Base-by-base conservation (phyloP, 2,888 invertebrate genomes). In the Oegoconia quadripuncta region DNA sequence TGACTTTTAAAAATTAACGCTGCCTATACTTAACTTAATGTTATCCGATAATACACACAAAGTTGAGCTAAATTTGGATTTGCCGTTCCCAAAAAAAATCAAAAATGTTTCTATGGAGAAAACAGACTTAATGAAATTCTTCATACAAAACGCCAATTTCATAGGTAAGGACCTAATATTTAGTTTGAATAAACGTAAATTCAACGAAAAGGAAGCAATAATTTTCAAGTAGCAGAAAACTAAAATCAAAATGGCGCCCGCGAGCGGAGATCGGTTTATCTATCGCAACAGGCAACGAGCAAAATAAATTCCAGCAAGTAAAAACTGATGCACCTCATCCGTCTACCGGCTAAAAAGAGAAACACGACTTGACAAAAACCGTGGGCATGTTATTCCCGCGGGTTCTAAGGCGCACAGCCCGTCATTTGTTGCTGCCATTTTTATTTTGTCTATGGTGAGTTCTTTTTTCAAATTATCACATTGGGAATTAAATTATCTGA, bases 221-320 rank as follows among this genome's bases (percentile, higher is more conserved):
- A 76, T 80, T n/a, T 76, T 78, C 71, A 70, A 76, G 80, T 79
- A 79, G 77, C 79, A 54, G 49, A 59, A 74, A 62, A 75, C 72
- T 73, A 68, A 75, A 77, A 74, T 70, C 70, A 80, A 81, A 75
- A 83, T 81, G 79, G 81, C 77, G 44, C 61, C 67, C 61, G 55
- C 50, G 50, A 55, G 69, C 67, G 44, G 38, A 65, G 69, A 76
- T 79, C 77, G 68, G 71, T 65, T 64, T 69, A 69, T 67, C 69
- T 68, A 63, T 64, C 48, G 56, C 49, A 37, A 44, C 39, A 37
- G 45, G 42, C 40, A 30, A 37, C 50, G 48, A 53, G 64, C 67
- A 61, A 70, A 72, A 68, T 68, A 69, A 67, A 66, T 64, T 64
- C 64, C 57, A 52, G 50, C 58, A 59, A 68, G 78, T 73, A 82